Base-by-base conservation (phyloP, 2,888 invertebrate species). In the Baccha elongata region DNA sequence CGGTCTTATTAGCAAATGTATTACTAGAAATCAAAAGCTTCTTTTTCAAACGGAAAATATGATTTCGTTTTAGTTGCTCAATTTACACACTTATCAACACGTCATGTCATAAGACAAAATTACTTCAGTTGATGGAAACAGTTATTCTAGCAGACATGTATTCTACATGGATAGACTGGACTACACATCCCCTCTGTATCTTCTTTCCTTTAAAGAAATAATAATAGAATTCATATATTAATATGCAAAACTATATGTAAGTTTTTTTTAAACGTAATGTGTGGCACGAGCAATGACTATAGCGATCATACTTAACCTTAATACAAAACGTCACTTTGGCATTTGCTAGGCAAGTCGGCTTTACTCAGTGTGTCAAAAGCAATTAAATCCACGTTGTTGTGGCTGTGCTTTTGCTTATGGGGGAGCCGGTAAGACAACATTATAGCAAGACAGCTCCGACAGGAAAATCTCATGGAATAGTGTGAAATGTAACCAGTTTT, bases 331-430 rank as follows among this genome's bases (percentile, higher is more conserved):
- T 73, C 73, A 73, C 53, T 40, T 62, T 73, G 67, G 46, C 60
- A 53, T 73, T 60, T 67, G 6, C 60, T 35, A 29, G 26, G 40
- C 23, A 32, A 55, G 80, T 55, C 48, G 42, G 48, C 64, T 64
- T 62, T 40, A 55, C 17, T 55, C 74, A 55, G 64, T 74, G 79
- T 74, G 74, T 74, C 80, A 80, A 48, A 74, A 74, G 29, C 74
- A 69, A 74, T 80, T 74, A 80, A 69, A 64, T 64, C n/a, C 40
- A 68, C 65, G 29, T 50, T 40, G 48, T 32, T 42, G 29, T 55
- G 72, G 53, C 29, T 52, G 26, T n/a, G 11, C 21, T 37, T 17
- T 40, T 11, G 5, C 40, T 32, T 11, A 65, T 46, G 60, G 48
- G 53, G 67, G 50, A 53, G 60, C 60, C 55, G 60, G 60, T 46